phyloP scores from a whole-genome alignment of 1,140 invertebrate species.

The Leptinotarsa defecta region DNA sequence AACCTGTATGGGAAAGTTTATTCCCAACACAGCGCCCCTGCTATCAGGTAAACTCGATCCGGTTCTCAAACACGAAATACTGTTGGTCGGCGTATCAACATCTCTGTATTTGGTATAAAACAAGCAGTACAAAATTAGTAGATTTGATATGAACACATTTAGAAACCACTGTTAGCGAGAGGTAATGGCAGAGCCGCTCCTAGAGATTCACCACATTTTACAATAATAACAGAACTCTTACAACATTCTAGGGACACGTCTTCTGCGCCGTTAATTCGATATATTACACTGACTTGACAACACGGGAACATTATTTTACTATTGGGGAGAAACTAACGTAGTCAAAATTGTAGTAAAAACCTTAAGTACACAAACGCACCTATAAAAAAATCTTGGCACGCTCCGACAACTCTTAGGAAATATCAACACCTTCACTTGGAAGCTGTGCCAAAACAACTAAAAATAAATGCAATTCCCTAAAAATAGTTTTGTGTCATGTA shows the following conservation, averaged over 20 bases:
- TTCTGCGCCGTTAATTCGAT: conserved; percentile 27
- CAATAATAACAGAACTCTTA: conserved; percentile 44
- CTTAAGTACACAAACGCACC: conserved; percentile 52
- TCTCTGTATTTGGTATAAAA: conserved; percentile 40
- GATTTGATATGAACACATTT: conserved; percentile 53
- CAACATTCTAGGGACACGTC: conserved; percentile 39
- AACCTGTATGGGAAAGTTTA: conserved; percentile 18
- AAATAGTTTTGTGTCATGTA: conserved; percentile 44
- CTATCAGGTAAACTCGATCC: neutral
- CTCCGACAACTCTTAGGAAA: conserved; percentile 33
- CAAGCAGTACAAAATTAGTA: conserved; percentile 49
- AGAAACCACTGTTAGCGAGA: conserved; percentile 50
- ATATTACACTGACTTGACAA: conserved; percentile 44
- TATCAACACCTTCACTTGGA: conserved; percentile 37
- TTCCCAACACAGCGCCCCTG: conserved; percentile 15
- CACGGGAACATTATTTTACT: conserved; percentile 34
- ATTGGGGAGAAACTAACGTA: conserved; percentile 30
- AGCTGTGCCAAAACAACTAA: conserved; percentile 40
- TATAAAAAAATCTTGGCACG: conserved; percentile 41
- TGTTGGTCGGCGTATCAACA: conserved; percentile 36
- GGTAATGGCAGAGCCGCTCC: conserved; percentile 53
- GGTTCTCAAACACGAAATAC: conserved; percentile 28
- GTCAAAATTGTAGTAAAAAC: conserved; percentile 35
- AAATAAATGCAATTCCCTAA: conserved; percentile 52
- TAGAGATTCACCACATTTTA: conserved; percentile 50